Evolutionary conservation across 30 jellyfish, hydroid and myxozoan species (phyloP).

Genomic region (Turritopsis rubra): DNA sequence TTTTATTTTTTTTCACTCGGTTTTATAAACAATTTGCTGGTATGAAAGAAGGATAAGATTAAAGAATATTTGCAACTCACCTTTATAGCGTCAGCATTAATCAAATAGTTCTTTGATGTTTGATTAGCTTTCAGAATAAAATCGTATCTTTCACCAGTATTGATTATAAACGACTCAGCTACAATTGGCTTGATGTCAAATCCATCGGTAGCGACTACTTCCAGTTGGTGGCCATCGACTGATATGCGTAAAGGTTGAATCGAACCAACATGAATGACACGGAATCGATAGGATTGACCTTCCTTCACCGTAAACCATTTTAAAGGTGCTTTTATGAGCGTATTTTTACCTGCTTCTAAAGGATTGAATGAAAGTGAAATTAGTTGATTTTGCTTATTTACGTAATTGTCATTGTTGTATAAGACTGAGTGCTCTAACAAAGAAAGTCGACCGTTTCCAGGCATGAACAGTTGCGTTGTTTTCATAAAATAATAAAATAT

Average conservation of each 20-base stretch:
- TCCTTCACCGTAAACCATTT: constrained; percentile 52
- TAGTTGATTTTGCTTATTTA: background rate
- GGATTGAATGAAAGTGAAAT: too few relatives aligned
- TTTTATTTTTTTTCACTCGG: too few relatives aligned
- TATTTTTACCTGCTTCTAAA: constrained; percentile 50
- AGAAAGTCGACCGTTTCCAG: too few relatives aligned
- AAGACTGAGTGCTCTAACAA: too few relatives aligned
- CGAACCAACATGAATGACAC: constrained; percentile 76
- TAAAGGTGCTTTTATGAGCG: constrained; percentile 46
- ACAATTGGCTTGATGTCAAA: constrained; percentile 42
- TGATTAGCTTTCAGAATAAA: constrained; percentile 67
- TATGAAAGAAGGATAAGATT: too few relatives aligned
- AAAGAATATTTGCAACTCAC: too few relatives aligned
- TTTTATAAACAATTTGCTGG: too few relatives aligned
- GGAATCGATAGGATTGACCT: constrained; percentile 66
- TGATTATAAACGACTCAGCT: constrained; percentile 62
- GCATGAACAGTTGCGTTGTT: too few relatives aligned
- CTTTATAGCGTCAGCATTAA: constrained; percentile 32
- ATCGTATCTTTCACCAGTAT: constrained; percentile 87
- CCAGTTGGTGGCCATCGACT: constrained; percentile 68
- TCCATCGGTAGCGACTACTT: constrained; percentile 69
- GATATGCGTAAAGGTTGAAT: constrained; percentile 78
- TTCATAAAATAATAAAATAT: too few relatives aligned
- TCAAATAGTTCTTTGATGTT: constrained; percentile 61
- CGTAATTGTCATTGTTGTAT: background rate